A percentile compares a stretch with the other conserved stretches of the same genome.
Evolutionary conservation across 2,113 vertebrate species (phyloP).

Genomic region (Proterorhinus semilunaris): DNA sequence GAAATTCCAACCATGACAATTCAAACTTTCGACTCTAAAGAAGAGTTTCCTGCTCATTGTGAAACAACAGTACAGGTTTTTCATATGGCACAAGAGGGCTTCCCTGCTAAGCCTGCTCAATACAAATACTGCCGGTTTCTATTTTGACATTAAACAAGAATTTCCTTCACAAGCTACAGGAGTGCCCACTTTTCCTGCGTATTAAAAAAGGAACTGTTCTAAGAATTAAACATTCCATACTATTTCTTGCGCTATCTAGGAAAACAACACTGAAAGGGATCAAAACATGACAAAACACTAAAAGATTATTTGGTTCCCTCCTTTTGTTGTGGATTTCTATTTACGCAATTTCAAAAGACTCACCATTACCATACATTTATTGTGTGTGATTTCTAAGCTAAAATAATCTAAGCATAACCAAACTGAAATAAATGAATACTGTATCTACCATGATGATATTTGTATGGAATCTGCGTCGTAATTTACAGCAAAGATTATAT

Average conservation of each 20-base stretch:
- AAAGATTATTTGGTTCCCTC: background rate
- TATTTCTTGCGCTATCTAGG: constrained; percentile 10
- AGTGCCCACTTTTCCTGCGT: constrained; percentile 11
- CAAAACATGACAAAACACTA: background rate
- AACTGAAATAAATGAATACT: too few relatives aligned
- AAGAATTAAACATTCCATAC: constrained; percentile 8
- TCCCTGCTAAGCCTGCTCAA: background rate
- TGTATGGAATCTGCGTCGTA: background rate
- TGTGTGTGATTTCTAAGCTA: too few relatives aligned
- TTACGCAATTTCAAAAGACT: too few relatives aligned
- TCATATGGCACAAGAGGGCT: background rate
- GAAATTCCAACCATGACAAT: background rate
- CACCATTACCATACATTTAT: too few relatives aligned
- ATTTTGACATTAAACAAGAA: background rate
- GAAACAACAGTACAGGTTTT: constrained; percentile 10
- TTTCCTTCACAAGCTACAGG: constrained; percentile 2
- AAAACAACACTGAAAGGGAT: background rate
- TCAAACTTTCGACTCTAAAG: background rate
- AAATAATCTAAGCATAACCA: too few relatives aligned
- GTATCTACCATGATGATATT: background rate
- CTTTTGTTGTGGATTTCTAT: too few relatives aligned
- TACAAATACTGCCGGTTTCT: background rate
- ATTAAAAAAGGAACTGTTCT: background rate
- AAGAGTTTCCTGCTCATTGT: constrained; percentile 12
- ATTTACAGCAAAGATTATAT: background rate